phyloP scores from a whole-genome alignment of 2,113 vertebrate species.

The Glaucomys volans region DNA sequence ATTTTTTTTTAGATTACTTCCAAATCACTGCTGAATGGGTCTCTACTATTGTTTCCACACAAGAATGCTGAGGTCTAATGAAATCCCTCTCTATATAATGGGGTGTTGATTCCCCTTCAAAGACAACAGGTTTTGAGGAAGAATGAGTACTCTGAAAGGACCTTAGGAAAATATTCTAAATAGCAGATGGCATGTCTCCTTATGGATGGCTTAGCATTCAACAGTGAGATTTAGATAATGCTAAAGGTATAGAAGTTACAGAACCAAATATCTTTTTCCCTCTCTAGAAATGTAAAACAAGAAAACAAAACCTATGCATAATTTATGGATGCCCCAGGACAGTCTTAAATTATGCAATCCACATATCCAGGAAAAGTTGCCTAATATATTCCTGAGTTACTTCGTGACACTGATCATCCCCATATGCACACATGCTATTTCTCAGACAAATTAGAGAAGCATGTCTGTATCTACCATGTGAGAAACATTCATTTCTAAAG shows the following conservation, averaged over 20 bases:
- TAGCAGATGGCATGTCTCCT: slow-evolving; percentile 7
- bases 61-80: neutral
- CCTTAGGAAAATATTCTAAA: neutral
- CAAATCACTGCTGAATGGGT: neutral
- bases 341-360: slow-evolving; percentile 88
- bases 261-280: slow-evolving; percentile 73
- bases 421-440: slow-evolving; percentile 68
- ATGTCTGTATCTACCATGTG: slow-evolving; percentile 74
- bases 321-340: slow-evolving; percentile 87
- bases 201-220: neutral
- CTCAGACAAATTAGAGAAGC: slow-evolving; percentile 73
- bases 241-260: slow-evolving; percentile 50
- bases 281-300: slow-evolving; percentile 82
- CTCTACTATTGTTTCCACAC: neutral
- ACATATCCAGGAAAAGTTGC: slow-evolving; percentile 81
- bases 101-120: neutral
- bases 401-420: slow-evolving; percentile 78
- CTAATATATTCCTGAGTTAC: slow-evolving; percentile 83
- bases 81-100: neutral
- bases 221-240: neutral
- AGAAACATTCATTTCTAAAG: slow-evolving; percentile 77
- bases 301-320: slow-evolving; percentile 88
- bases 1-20: neutral
- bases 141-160: neutral
- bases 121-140: neutral